These are phyloP conservation scores for Trematocara variabile DNA, from an alignment of 2,113 vertebrate species.

Conservation along the genomic window DNA sequence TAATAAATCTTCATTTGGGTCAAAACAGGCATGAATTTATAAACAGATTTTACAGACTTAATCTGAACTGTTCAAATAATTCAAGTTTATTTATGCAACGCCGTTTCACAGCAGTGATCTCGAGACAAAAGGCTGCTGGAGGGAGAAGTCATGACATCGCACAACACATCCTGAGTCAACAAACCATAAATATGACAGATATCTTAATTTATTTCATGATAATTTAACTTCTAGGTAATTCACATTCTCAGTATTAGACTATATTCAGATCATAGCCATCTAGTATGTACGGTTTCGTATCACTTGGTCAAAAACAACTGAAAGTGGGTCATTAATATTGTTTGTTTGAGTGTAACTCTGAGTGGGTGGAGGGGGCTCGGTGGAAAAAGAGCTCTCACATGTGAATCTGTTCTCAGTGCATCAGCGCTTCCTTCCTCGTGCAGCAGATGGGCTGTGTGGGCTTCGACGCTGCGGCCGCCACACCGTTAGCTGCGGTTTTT, in stretches of 20 bases:
- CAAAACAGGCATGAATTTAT: accelerated
- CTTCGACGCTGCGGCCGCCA: not conserved
- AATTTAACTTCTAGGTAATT: not conserved
- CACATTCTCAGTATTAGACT: not conserved
- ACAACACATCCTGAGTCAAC: not conserved
- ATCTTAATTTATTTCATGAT: not conserved
- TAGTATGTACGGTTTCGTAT: not conserved
- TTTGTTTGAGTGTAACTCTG: not conserved
- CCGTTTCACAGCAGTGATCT: not conserved
- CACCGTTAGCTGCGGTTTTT: not conserved
- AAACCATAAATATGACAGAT: not conserved
- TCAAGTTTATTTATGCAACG: accelerated
- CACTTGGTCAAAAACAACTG: not conserved
- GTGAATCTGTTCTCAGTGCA: not conserved
- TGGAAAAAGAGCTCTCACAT: not conserved
- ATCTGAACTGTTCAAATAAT: not conserved
- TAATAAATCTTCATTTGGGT: not conserved
- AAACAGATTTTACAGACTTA: not conserved
- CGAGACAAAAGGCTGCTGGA: not conserved
- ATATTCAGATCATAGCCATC: not conserved
- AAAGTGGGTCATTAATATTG: not conserved
- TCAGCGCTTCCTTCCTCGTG: not conserved
- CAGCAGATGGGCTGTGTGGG: not conserved
- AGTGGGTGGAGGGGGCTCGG: not conserved
- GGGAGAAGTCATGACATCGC: not conserved